Conservation (phyloP, 2,888 invertebrate genomes). For the Xanthorhoe spadicearia region DNA sequence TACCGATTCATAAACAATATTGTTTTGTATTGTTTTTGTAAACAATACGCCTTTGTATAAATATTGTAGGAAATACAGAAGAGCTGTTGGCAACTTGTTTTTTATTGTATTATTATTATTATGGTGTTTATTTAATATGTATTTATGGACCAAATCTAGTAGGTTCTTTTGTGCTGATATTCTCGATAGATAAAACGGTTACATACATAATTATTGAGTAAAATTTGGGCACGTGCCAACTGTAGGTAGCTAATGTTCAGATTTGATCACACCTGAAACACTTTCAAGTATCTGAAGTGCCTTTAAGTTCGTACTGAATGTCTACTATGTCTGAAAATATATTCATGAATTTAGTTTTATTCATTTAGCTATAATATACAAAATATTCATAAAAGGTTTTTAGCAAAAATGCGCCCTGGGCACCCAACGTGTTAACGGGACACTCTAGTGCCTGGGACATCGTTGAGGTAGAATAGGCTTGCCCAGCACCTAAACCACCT, state of each 20-base stretch:
- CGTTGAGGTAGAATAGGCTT: too few relatives aligned
- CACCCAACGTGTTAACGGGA: too few relatives aligned
- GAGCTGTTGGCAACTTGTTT: neutral
- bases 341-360: neutral
- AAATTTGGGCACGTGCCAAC: neutral
- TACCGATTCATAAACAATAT: neutral
- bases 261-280: neutral
- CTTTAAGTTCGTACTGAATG: too few relatives aligned
- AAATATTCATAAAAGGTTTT: too few relatives aligned
- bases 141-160: neutral
- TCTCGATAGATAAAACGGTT: neutral
- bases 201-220: neutral
- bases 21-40: neutral
- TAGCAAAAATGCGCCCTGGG: too few relatives aligned
- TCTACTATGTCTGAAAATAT: neutral
- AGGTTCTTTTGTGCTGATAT: neutral
- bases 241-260: too few relatives aligned
- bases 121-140: neutral
- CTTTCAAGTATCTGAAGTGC: neutral
- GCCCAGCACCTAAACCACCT: too few relatives aligned
- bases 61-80: neutral
- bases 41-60: conserved; percentile 5
- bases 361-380: neutral
- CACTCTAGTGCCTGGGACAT: too few relatives aligned
- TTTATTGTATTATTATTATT: neutral